Conservation (phyloP, 1,140 invertebrate genomes). For the Monochamus saltuarius region DNA sequence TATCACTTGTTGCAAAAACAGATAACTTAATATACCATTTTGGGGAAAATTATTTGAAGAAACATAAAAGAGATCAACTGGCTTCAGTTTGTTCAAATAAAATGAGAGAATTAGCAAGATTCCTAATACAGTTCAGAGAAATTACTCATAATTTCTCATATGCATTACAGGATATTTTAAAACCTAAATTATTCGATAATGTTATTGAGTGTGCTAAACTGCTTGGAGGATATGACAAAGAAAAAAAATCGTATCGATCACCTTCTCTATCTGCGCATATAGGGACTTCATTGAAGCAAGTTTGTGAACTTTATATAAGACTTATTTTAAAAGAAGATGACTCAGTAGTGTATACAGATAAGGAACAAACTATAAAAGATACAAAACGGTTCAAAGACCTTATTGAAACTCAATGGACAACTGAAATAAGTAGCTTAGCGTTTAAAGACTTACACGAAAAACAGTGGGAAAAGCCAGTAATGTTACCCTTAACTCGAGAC, state of each 20-base stretch:
- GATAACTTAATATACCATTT: slow-evolving; percentile 30
- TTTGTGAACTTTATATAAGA: slow-evolving; percentile 21
- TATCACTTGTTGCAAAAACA: slow-evolving; percentile 29
- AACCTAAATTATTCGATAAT: slow-evolving; percentile 16
- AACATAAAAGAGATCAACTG: slow-evolving; percentile 35
- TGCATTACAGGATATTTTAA: slow-evolving; percentile 20
- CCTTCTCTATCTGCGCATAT: slow-evolving; percentile 26
- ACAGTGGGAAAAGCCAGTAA: slow-evolving; percentile 27
- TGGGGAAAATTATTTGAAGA: slow-evolving; percentile 34
- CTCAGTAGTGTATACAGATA: slow-evolving; percentile 7
- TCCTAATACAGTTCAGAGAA: slow-evolving; percentile 24
- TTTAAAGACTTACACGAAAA: slow-evolving; percentile 31
- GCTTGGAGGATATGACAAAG: slow-evolving; percentile 25
- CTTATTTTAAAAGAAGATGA: slow-evolving; percentile 23
- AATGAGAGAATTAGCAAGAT: slow-evolving; percentile 29
- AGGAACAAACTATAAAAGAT: slow-evolving; percentile 21
- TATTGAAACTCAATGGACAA: slow-evolving; percentile 32
- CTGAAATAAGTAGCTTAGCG: slow-evolving; percentile 28
- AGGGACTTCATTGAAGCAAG: slow-evolving; percentile 31
- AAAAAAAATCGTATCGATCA: slow-evolving; percentile 18
- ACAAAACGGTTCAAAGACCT: no score
- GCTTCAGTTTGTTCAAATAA: slow-evolving; percentile 26
- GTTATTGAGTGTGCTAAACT: slow-evolving; percentile 11
- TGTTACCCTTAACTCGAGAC: slow-evolving; percentile 32
- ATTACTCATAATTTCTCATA: slow-evolving; percentile 6